Evolutionary conservation across 2,888 invertebrate genomes (phyloP).

Genomic region (Megaustenia siamemsis): DNA sequence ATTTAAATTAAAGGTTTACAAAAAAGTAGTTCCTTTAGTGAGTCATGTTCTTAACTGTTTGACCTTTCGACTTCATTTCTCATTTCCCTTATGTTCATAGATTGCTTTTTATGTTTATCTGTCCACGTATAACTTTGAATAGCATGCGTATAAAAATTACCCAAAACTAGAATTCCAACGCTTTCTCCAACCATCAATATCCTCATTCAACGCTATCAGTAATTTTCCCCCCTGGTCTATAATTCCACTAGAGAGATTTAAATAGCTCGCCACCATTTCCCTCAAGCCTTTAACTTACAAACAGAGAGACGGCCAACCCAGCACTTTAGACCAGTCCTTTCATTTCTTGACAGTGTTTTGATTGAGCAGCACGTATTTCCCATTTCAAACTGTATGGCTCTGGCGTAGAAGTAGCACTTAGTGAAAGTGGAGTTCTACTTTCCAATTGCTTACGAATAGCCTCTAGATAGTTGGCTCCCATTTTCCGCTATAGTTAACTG

Average conservation of each 20-base stretch:
- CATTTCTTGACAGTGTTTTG: background rate
- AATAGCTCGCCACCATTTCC: background rate
- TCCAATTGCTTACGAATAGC: background rate
- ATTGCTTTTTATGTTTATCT: too few relatives aligned
- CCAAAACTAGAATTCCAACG: too few relatives aligned
- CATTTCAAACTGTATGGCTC: background rate
- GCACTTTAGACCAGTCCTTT: constrained; percentile 1
- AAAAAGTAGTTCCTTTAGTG: too few relatives aligned
- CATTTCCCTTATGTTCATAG: too few relatives aligned
- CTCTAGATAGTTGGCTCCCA: background rate
- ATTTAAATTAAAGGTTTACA: too few relatives aligned
- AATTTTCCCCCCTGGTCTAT: background rate
- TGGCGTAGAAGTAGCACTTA: background rate
- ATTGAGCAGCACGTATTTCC: constrained; percentile 5
- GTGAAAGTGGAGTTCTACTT: background rate
- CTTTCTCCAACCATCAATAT: background rate
- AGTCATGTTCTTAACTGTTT: too few relatives aligned
- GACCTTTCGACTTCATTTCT: too few relatives aligned
- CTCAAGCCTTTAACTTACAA: background rate
- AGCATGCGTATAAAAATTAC: too few relatives aligned
- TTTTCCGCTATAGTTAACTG: background rate
- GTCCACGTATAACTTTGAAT: too few relatives aligned
- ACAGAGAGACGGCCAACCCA: background rate
- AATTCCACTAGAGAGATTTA: background rate
- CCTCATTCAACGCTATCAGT: too few relatives aligned